A percentile compares a stretch with the other conserved stretches of the same genome.
Evolutionary conservation across 2,113 vertebrate species (phyloP).

Genomic region (Sebastes schlegelii): DNA sequence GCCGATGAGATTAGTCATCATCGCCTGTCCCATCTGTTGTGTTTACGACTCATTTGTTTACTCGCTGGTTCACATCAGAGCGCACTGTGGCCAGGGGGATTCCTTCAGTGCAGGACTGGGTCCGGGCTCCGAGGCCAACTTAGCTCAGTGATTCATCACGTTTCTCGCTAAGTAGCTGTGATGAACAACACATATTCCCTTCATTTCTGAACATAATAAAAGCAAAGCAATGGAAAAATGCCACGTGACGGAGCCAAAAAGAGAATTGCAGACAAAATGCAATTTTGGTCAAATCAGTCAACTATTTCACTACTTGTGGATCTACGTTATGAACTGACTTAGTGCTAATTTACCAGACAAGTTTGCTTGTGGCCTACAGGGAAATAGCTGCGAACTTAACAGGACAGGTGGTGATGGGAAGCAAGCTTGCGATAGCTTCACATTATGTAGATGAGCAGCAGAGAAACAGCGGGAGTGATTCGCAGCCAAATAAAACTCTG

Average conservation of each 20-base stretch:
- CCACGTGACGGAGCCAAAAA: neutral
- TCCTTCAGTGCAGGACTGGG: constrained; percentile 31
- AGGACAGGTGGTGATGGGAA: constrained; percentile 29
- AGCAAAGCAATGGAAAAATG: constrained; percentile 9
- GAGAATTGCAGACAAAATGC: neutral
- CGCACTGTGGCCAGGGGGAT: constrained; percentile 40
- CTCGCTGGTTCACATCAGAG: constrained; percentile 68
- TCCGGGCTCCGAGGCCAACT: constrained; percentile 54
- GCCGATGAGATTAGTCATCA: constrained; percentile 66
- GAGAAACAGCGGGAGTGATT: constrained; percentile 32
- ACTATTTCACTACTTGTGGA: neutral
- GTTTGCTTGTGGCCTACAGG: neutral
- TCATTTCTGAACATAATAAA: constrained; percentile 15
- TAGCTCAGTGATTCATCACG: constrained; percentile 54
- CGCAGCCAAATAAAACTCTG: constrained; percentile 19
- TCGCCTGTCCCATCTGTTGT: constrained; percentile 71
- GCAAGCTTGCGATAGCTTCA: constrained; percentile 14
- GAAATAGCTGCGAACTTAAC: constrained; percentile 2
- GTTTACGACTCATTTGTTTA: constrained; percentile 78
- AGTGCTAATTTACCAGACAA: neutral
- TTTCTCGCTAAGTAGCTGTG: constrained; percentile 51
- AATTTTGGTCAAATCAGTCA: neutral
- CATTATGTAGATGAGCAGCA: constrained; percentile 34
- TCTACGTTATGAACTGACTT: neutral
- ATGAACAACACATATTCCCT: constrained; percentile 36